Evolutionary conservation across 1,140 invertebrate genomes (phyloP).

Genomic region (Anastrepha obliqua): DNA sequence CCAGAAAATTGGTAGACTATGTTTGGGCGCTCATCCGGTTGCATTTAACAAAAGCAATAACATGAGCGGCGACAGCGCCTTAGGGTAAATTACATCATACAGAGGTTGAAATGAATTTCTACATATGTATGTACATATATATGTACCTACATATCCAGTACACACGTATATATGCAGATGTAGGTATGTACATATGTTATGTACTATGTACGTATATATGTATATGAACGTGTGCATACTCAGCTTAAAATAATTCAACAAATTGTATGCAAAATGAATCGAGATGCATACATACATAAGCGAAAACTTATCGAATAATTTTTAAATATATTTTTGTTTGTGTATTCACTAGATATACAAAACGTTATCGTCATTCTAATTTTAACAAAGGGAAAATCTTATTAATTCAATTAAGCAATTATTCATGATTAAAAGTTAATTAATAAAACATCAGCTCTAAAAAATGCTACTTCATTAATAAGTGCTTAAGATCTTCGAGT

Average conservation of each 20-base stretch:
- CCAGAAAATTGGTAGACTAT: background rate
- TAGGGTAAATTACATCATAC: slow-evolving; percentile 20
- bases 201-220: background rate
- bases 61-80: background rate
- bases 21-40: background rate
- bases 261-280: no score
- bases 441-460: slow-evolving; percentile 7
- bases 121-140: background rate
- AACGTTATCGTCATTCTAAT: no score
- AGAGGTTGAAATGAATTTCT: background rate
- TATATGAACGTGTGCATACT: background rate
- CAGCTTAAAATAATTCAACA: background rate
- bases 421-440: slow-evolving; percentile 1
- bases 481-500: background rate
- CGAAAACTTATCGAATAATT: no score
- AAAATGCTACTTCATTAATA: slow-evolving; percentile 8
- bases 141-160: background rate
- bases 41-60: background rate
- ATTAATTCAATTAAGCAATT: background rate
- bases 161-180: background rate
- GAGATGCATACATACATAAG: no score
- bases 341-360: no score
- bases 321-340: no score
- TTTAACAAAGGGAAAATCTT: no score
- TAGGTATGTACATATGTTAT: background rate